Evolutionary conservation across 2,888 invertebrate species (phyloP), one percentile per base, ranked within the genome.

Genomic region (Halictus ligatus): DNA sequence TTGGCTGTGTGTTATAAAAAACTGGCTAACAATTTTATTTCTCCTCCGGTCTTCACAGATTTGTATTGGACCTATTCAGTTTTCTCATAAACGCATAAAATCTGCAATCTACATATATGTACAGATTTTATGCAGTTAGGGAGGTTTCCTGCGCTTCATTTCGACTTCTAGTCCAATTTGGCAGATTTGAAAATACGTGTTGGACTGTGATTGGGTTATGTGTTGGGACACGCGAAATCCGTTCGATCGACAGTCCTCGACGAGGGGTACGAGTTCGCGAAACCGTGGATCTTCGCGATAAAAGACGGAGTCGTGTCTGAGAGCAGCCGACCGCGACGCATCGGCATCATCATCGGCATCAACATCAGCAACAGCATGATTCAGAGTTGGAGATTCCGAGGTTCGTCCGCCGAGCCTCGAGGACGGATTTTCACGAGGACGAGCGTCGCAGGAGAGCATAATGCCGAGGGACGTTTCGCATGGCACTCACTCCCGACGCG

Each of bases 401-500:
- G 25, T 46, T 72, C 29, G 73, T 18, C 35, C 10, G 67, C 35
- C 35, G 35, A 21, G 35, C 10, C 48, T 29, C 48, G 72, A 13
- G 73, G 48, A 73, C 46, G 29, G 18, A 48, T 73, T 73, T 73
- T 48, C 73, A 29, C 73, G 48, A 29, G 73, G 48, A 48, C 46
- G 73, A 73, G 18, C 46, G 48, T 48, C 48, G 46, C 18, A 35
- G 35, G 35, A 21, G n/a, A 35, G 48, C 35, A 29, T 21, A 69
- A 40, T n/a, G 50, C 35, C 48, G 67, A 35, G 46, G 78, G 78
- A 74, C 77, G 83, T 83, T 88, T 83, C 77, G 84, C 82, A 50
- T 73, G 43, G 76, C 79, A 48, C 79, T 80, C 58, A 4, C 72
- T 72, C 74, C 58, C 54, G 40, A 67, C 84, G 85, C 88, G 83